phyloP scores from a whole-genome alignment of 2,113 vertebrate species.

The Micronycteris hirsuta region DNA sequence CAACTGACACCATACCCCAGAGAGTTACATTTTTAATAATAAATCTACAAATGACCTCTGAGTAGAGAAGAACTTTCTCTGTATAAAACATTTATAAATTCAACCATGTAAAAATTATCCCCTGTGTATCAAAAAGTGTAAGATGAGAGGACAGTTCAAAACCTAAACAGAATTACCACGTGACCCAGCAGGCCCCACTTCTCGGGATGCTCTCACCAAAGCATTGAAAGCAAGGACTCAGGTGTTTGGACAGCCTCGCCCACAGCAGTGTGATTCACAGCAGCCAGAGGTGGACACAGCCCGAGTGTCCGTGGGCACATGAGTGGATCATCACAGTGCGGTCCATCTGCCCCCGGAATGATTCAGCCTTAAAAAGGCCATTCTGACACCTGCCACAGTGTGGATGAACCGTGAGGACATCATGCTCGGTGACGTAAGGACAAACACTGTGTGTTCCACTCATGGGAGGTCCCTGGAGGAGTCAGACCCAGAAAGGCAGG shows the following conservation, averaged over 20 bases:
- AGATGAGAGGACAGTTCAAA: neutral
- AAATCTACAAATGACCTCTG: neutral
- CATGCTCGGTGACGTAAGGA: neutral
- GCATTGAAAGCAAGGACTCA: neutral
- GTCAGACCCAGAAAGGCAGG: neutral
- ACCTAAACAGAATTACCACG: neutral
- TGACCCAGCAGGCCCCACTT: neutral
- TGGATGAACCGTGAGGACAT: neutral
- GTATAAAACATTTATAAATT: neutral
- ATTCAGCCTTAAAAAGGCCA: neutral
- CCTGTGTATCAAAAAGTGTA: neutral
- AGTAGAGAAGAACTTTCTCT: neutral
- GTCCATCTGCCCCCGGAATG: neutral
- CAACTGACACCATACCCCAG: accelerated
- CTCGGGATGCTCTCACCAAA: neutral
- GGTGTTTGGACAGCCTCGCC: no score
- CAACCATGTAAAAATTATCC: neutral
- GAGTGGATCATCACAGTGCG: accelerated
- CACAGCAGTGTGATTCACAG: neutral
- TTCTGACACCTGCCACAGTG: neutral
- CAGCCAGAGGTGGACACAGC: neutral
- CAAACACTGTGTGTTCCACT: neutral
- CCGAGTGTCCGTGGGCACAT: accelerated
- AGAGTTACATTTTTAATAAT: neutral
- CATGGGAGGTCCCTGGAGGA: neutral